phyloP scores from a whole-genome alignment of 2,888 invertebrate species.

The Tetranychus truncatus region DNA sequence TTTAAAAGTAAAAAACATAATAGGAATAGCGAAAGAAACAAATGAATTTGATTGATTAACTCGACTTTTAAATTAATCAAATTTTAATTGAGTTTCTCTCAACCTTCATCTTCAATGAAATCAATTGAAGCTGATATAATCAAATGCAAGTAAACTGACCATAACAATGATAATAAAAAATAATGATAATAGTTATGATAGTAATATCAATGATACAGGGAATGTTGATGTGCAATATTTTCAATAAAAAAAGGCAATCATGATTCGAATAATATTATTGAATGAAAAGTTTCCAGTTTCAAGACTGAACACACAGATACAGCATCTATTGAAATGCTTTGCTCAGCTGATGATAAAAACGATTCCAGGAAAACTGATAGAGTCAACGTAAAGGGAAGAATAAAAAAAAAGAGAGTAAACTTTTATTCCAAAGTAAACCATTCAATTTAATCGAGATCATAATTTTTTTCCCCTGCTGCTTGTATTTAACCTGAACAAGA shows the following conservation, averaged over 20 bases:
- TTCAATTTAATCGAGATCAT: constrained; percentile 1
- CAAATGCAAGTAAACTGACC: too few relatives aligned
- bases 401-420: background rate
- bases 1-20: too few relatives aligned
- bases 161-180: too few relatives aligned
- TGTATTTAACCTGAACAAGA: background rate
- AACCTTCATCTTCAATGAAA: too few relatives aligned
- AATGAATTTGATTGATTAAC: background rate
- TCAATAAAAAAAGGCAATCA: background rate
- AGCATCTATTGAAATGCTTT: background rate
- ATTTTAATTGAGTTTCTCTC: background rate
- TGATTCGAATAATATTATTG: background rate
- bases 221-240: too few relatives aligned
- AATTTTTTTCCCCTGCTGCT: background rate
- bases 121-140: too few relatives aligned
- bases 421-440: background rate
- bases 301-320: background rate
- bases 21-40: too few relatives aligned
- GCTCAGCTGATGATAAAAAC: background rate
- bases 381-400: background rate
- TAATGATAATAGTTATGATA: too few relatives aligned
- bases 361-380: background rate
- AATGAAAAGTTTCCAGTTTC: background rate
- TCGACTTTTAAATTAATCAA: background rate
- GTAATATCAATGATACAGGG: too few relatives aligned